phyloP scores from a whole-genome alignment of 92 coral and sea anemone species.

The Pocillopora grandis region DNA sequence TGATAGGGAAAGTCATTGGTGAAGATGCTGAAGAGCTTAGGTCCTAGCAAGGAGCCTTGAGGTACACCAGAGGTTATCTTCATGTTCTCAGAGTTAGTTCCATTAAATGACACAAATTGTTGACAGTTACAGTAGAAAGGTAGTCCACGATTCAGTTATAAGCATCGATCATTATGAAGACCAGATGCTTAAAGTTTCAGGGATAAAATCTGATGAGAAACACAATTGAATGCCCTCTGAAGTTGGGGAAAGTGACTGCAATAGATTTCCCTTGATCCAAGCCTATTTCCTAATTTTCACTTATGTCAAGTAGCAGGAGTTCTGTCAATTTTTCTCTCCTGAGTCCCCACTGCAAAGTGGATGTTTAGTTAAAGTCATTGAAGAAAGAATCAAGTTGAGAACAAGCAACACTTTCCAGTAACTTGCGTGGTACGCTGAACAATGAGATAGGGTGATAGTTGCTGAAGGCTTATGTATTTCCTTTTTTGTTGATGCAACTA shows the following conservation, averaged over 20 bases:
- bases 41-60: slow-evolving; percentile 33
- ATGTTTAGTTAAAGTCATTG: slow-evolving; percentile 5
- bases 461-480: slow-evolving; percentile 20
- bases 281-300: slow-evolving; percentile 8
- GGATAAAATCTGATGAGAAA: slow-evolving; percentile 15
- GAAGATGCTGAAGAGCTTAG: slow-evolving; percentile 24
- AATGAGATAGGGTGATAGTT: slow-evolving; percentile 32
- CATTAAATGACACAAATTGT: too few species aligned
- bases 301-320: slow-evolving; percentile 24
- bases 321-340: slow-evolving; percentile 25
- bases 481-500: slow-evolving; percentile 34
- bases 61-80: slow-evolving; percentile 4
- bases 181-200: slow-evolving; percentile 46
- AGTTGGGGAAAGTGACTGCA: slow-evolving; percentile 22
- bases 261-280: slow-evolving; percentile 27
- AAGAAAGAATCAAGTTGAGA: slow-evolving; percentile 33
- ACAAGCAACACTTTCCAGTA: slow-evolving; percentile 38
- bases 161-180: too few species aligned
- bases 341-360: slow-evolving; percentile 27
- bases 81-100: slow-evolving; percentile 9
- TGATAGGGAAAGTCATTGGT: slow-evolving; percentile 26
- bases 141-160: too few species aligned
- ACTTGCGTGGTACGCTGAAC: slow-evolving; percentile 42
- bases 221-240: slow-evolving; percentile 46
- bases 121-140: too few species aligned